These are phyloP conservation scores for Muscicapa adusta DNA, from an alignment of 2,113 vertebrate species.

Conservation along the genomic window DNA sequence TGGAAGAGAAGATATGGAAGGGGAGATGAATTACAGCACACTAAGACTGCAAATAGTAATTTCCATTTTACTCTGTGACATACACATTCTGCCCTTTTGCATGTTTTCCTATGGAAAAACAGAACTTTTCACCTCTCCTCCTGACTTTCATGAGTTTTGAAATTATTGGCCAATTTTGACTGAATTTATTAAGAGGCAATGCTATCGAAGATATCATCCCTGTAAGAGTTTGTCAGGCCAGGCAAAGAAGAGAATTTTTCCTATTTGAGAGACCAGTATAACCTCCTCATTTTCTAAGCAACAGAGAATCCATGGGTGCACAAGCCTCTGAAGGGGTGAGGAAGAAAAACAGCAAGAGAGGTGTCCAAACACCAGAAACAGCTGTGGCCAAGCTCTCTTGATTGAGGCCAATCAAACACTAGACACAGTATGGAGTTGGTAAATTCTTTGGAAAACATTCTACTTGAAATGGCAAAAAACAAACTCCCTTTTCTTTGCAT, in stretches of 20 bases:
- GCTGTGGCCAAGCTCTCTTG: background rate
- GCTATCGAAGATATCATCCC: background rate
- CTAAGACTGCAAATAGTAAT: background rate
- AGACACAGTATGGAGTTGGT: background rate
- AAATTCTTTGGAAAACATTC: background rate
- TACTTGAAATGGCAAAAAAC: background rate
- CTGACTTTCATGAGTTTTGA: background rate
- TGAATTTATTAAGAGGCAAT: background rate
- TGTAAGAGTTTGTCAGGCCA: background rate
- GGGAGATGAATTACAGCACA: background rate
- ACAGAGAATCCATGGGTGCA: background rate
- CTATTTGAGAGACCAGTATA: background rate
- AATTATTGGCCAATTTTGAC: background rate
- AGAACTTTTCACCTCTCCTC: background rate
- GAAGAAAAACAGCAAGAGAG: background rate
- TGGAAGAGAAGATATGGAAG: background rate
- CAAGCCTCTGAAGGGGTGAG: background rate
- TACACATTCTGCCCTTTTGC: background rate
- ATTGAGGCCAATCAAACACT: background rate
- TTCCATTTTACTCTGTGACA: background rate
- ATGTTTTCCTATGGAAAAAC: background rate
- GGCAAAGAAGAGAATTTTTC: background rate
- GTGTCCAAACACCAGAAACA: background rate
- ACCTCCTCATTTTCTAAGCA: background rate
- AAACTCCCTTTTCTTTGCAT: background rate